These are phyloP conservation scores for Bradysia coprophila DNA, from an alignment of 1,140 invertebrate species.

Conservation along the genomic window DNA sequence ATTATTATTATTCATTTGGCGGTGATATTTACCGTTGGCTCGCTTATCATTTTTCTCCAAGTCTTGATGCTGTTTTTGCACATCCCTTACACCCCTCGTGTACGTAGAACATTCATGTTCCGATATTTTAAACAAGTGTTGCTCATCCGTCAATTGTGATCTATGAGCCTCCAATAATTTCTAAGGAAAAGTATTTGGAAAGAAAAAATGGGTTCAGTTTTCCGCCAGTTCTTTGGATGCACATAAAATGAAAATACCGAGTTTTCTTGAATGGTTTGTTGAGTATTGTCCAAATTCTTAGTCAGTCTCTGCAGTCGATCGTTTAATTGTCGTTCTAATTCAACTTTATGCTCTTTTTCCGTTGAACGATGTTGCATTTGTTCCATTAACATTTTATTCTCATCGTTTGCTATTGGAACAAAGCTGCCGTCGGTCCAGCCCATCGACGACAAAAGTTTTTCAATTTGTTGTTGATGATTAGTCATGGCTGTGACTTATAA, in stretches of 20 bases:
- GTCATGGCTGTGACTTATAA: too few species aligned
- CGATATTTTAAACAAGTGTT: slow-evolving; percentile 27
- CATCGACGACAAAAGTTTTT: slow-evolving; percentile 12
- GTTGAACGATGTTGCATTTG: slow-evolving; percentile 11
- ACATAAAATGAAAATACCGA: too few species aligned
- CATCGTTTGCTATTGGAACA: slow-evolving; percentile 46
- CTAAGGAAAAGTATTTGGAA: slow-evolving; percentile 10
- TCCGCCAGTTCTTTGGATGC: too few species aligned
- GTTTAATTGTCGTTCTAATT: slow-evolving; percentile 10
- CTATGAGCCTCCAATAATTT: slow-evolving; percentile 30
- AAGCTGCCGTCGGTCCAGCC: slow-evolving; percentile 42
- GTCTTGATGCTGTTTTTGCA: slow-evolving; percentile 22
- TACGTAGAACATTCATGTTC: slow-evolving; percentile 25
- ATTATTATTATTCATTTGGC: background rate
- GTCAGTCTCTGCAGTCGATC: slow-evolving; percentile 21
- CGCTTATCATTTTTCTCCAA: slow-evolving; percentile 14
- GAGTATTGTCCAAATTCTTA: slow-evolving; percentile 25
- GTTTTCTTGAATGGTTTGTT: background rate
- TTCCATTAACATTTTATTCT: slow-evolving; percentile 38
- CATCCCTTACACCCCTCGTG: slow-evolving; percentile 17
- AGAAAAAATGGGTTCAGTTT: too few species aligned
- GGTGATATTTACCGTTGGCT: slow-evolving; percentile 5
- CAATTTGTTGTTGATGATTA: too few species aligned
- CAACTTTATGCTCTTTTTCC: slow-evolving; percentile 11
- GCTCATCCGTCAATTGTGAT: slow-evolving; percentile 32